phyloP scores from a whole-genome alignment of 1,140 invertebrate species.

The Sarcophaga bullata region DNA sequence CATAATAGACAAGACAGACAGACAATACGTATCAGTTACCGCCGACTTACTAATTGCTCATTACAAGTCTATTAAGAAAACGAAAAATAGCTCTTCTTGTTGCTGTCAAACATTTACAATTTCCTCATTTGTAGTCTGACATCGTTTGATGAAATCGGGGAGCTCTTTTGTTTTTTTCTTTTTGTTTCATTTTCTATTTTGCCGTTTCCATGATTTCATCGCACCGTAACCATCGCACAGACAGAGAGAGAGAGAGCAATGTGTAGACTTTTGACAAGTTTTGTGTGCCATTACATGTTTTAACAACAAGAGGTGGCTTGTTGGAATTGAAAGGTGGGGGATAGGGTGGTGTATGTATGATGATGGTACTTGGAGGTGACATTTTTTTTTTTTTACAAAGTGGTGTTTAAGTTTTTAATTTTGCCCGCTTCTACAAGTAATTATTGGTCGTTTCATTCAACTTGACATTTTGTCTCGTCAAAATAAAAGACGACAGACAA shows the following conservation, averaged over 20 bases:
- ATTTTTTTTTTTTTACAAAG: neutral
- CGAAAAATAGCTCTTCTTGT: neutral
- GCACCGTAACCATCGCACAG: neutral
- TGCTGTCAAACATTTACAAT: neutral
- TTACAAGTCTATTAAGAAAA: neutral
- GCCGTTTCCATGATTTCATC: neutral
- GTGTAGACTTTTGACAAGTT: conserved; percentile 18
- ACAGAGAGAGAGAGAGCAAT: neutral
- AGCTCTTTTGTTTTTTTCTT: neutral
- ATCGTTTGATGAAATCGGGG: neutral
- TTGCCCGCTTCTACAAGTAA: neutral
- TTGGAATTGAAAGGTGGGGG: too few species aligned
- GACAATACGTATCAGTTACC: too few species aligned
- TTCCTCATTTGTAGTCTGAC: conserved; percentile 8
- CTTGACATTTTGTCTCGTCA: conserved; percentile 14
- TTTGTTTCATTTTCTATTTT: too few species aligned
- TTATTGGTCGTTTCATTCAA: neutral
- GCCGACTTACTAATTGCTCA: neutral
- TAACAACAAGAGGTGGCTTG: too few species aligned
- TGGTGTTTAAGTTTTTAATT: conserved; percentile 2
- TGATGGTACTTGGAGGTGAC: too few species aligned
- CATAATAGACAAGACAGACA: too few species aligned
- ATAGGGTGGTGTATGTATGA: too few species aligned
- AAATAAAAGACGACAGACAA: neutral
- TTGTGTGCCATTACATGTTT: neutral